Evolutionary conservation across 2,888 invertebrate species (phyloP).

Genomic region (Rosalia funebris): DNA sequence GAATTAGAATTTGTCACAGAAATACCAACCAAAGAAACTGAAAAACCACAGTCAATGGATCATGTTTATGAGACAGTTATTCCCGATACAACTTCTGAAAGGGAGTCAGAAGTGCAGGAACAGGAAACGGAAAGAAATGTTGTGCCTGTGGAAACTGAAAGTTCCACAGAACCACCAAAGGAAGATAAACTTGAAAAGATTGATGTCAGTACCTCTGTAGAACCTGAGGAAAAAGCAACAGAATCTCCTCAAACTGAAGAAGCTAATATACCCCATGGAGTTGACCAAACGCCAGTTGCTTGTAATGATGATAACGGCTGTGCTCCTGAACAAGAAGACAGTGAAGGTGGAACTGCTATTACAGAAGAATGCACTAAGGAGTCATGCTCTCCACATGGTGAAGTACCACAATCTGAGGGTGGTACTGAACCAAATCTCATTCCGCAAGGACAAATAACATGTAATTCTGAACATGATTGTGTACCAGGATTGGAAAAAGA

Average conservation of each 20-base stretch:
- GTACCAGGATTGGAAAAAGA: slow-evolving; percentile 5
- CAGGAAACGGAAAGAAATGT: slow-evolving; percentile 16
- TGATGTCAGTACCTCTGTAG: no score
- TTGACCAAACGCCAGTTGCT: background rate
- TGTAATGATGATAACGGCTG: slow-evolving; percentile 3
- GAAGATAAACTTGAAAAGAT: background rate
- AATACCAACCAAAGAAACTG: slow-evolving; percentile 45
- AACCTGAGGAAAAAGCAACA: background rate
- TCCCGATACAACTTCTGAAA: background rate
- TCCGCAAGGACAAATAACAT: slow-evolving; percentile 2
- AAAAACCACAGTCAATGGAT: slow-evolving; percentile 49
- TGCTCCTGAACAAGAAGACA: slow-evolving; percentile 14
- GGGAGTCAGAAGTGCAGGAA: slow-evolving; percentile 8
- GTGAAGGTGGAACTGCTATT: slow-evolving; percentile 33
- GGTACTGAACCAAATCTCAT: slow-evolving; percentile 21
- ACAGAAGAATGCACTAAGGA: slow-evolving; percentile 37
- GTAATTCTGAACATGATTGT: slow-evolving; percentile 12
- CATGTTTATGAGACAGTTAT: slow-evolving; percentile 45
- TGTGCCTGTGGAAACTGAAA: slow-evolving; percentile 8
- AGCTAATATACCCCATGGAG: background rate
- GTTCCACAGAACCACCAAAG: slow-evolving; percentile 4
- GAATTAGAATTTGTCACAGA: slow-evolving; percentile 47
- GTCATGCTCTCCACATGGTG: slow-evolving; percentile 24
- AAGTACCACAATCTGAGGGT: slow-evolving; percentile 29
- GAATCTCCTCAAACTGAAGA: background rate